Evolutionary conservation across 2,888 invertebrate genomes (phyloP), one percentile per base, ranked within the genome.

Genomic region (Eumerus sabulonum): DNA sequence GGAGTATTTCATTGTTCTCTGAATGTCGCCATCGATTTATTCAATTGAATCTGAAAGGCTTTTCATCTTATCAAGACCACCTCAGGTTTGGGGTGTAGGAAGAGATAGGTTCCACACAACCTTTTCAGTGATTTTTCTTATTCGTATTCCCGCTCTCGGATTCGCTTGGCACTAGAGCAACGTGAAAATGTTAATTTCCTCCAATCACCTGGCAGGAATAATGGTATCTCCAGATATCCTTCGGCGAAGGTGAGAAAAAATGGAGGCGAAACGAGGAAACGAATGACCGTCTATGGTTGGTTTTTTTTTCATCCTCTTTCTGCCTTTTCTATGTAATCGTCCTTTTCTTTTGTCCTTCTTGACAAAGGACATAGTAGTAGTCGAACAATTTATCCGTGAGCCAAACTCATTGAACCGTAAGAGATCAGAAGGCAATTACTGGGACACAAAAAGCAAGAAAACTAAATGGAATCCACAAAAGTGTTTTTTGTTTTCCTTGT

Each of bases 121-220:
- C 51, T 27, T 44, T 42, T 35, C 35, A 42, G 50, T 44, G 9
- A 14, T 38, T 9, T 40, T 11, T n/a, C 9, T 11, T 5, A 45
- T 45, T 35, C 44, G 3, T 27, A 7, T 27, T 27, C 27, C 3
- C 27, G 27, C 3, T 2, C 7, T 27, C 7, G 27, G 27, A 4
- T 27, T 27, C 7, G 27, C n/a, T 27, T 27, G 27, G 27, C 27
- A 27, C 27, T n/a, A 7, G 27, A 27, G 27, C 7, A 27, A 27
- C 27, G 27, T 54, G 77, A 67, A 73, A 57, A 77, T 63, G 76
- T 71, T 72, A 72, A 76, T 77, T 63, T 72, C 56, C 36, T 72
- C n/a, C 19, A 50, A 62, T 60, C 47, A 27, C 27, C 27, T 27
- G 3, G 27, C 7, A 27, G 7, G 70, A 53, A 63, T 63, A 77